These are phyloP conservation scores for Telenomus remus DNA, from an alignment of 1,140 invertebrate genomes.

Conservation along the genomic window DNA sequence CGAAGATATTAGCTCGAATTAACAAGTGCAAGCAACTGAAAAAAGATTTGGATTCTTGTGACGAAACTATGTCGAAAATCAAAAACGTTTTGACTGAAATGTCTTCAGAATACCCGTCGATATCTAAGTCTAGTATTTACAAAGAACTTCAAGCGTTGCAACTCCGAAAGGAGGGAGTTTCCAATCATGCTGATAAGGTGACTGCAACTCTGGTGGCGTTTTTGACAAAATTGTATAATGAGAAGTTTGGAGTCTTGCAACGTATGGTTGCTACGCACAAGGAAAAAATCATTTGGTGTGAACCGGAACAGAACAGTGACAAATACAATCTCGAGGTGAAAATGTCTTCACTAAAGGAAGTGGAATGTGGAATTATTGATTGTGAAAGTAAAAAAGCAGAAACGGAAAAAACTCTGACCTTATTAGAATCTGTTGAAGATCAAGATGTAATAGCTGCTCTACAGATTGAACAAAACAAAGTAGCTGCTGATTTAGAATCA, in stretches of 20 bases:
- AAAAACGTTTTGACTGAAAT: constrained; percentile 77
- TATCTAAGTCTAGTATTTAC: constrained; percentile 83
- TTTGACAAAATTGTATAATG: constrained; percentile 90
- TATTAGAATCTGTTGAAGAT: constrained; percentile 81
- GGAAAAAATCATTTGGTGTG: constrained; percentile 95
- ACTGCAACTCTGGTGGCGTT: constrained; percentile 86
- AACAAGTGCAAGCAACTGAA: constrained; percentile 84
- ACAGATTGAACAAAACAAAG: constrained; percentile 79
- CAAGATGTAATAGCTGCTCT: constrained; percentile 80
- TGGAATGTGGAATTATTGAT: constrained; percentile 83
- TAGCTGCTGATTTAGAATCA: constrained; percentile 81
- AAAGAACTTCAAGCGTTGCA: constrained; percentile 88
- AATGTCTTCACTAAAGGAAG: constrained; percentile 85
- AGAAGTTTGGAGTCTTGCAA: constrained; percentile 88
- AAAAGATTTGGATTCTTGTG: constrained; percentile 80
- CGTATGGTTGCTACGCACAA: constrained; percentile 85
- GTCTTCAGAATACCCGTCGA: constrained; percentile 85
- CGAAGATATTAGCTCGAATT: constrained; percentile 86
- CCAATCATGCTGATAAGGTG: constrained; percentile 83
- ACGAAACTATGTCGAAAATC: constrained; percentile 76
- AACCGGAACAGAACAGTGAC: constrained; percentile 89
- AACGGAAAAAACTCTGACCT: constrained; percentile 80
- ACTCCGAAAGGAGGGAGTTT: constrained; percentile 85
- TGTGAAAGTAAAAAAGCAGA: constrained; percentile 80
- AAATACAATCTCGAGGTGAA: constrained; percentile 95